Conservation (phyloP, 1,140 invertebrate species). For the Vollenhovia emeryi region DNA sequence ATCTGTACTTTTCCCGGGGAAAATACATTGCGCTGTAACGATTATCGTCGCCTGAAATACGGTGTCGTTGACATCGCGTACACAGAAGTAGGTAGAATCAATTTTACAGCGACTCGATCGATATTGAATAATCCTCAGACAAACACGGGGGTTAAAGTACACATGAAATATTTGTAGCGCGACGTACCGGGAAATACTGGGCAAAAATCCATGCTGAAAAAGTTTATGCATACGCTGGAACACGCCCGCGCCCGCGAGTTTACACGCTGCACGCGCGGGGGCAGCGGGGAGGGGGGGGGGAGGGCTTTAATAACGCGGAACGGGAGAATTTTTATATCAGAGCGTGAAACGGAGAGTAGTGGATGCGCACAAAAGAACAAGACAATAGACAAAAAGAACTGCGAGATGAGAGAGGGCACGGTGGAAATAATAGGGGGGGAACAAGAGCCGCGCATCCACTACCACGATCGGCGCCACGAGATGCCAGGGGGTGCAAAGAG, state of each 20-base stretch:
- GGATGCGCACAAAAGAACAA: slow-evolving; percentile 53
- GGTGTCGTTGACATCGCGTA: not conserved
- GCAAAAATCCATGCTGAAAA: slow-evolving; percentile 50
- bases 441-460: slow-evolving; percentile 45
- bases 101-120: slow-evolving; percentile 41
- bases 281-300: not conserved
- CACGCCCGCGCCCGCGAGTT: slow-evolving; percentile 32
- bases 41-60: slow-evolving; percentile 11
- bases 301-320: slow-evolving; percentile 1
- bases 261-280: slow-evolving; percentile 28
- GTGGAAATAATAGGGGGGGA: slow-evolving; percentile 50
- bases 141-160: slow-evolving; percentile 48
- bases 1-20: not conserved
- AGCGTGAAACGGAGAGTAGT: slow-evolving; percentile 24
- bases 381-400: slow-evolving; percentile 56
- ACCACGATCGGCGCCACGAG: not conserved
- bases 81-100: slow-evolving; percentile 19
- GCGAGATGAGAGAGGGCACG: slow-evolving; percentile 37
- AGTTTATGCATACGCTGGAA: slow-evolving; percentile 45
- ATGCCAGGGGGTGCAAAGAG: not conserved
- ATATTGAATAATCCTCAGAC: slow-evolving; percentile 53
- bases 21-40: not conserved
- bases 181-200: slow-evolving; percentile 30
- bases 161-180: slow-evolving; percentile 53
- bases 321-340: slow-evolving; percentile 54